Evolutionary conservation across 2,113 vertebrate species (phyloP), one percentile per base, ranked within the genome.

Genomic region (Microtus oregoni): DNA sequence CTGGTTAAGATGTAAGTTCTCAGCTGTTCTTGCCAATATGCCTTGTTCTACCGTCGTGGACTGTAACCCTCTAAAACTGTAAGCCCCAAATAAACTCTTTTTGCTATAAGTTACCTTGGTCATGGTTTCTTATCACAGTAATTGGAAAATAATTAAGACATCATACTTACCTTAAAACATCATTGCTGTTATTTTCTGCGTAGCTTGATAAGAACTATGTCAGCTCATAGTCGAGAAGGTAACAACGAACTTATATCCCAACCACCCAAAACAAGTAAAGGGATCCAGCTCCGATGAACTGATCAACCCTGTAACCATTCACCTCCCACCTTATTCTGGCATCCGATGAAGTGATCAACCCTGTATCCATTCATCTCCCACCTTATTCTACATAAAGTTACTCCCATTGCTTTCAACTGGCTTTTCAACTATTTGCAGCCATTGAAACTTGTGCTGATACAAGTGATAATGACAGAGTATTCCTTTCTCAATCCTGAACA

Each of bases 391-490:
- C 22, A 44, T 35, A 13, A 44, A 30, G 91, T 26, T 67, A 41
- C 35, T 65, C 10, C 76, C 61, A 47, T 32, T 52, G 55, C 20
- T 81, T 91, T 85, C 35, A 52, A 9, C 30, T 87, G 65, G 52
- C 38, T 83, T 92, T 91, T 90, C 68, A 61, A 26, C 78, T 78
- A 78, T 92, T 52, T 85, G 55, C 20, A 47, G 75, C 67, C 72
- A 78, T 11, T 47, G 28, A 95, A 77, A 50, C 50, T 72, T 79
- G n/a, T 0, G 88, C 22, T 86, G 47, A 63, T 75, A 38, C 32
- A 75, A 63, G 47, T 86, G 38, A 58, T 86, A 1, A 2, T 50
- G 32, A 32, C 63, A 68, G 11, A 92, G 68, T 52, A 26, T 91
- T 87, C 61, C 88, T 86, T 92, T 90, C 89, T 90, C 41, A 70